Evolutionary conservation across 2,888 invertebrate genomes (phyloP).

Genomic region (Lithophane leautieri): DNA sequence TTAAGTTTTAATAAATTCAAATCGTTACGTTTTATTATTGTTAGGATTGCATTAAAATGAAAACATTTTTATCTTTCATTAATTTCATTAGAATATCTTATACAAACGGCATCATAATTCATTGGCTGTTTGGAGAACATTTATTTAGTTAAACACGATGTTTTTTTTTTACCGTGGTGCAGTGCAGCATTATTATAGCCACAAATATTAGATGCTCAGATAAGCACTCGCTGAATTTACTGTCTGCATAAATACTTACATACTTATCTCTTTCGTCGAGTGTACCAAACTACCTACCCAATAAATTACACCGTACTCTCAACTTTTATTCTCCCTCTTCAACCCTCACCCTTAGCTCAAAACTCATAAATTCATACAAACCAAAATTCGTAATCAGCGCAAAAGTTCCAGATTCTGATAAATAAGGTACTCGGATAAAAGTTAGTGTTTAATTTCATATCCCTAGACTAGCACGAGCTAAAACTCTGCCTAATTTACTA

Average conservation of each 20-base stretch:
- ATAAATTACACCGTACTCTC: not conserved
- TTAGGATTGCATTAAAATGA: not conserved
- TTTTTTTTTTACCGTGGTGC: too few relatives aligned
- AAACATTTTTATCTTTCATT: not conserved
- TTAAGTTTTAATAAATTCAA: not conserved
- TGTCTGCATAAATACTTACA: not conserved
- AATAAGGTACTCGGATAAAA: slow-evolving; percentile 62
- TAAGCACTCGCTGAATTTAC: not conserved
- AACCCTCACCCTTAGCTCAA: not conserved
- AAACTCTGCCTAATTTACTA: slow-evolving; percentile 57
- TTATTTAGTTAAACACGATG: not conserved
- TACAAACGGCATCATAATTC: not conserved
- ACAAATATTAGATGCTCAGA: not conserved
- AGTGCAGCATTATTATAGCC: too few relatives aligned
- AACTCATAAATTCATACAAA: slow-evolving; percentile 43
- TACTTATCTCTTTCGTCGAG: slow-evolving; percentile 4
- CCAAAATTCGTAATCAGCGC: slow-evolving; percentile 53
- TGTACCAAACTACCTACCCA: not conserved
- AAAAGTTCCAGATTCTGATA: slow-evolving; percentile 59
- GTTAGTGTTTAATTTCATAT: slow-evolving; percentile 61
- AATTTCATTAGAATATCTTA: not conserved
- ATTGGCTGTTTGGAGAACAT: not conserved
- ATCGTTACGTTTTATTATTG: not conserved
- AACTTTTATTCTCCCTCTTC: slow-evolving; percentile 28
- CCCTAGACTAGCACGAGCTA: slow-evolving; percentile 43